These are phyloP conservation scores for Digitonthophagus gazella DNA, from an alignment of 2,888 invertebrate species.

Conservation along the genomic window DNA sequence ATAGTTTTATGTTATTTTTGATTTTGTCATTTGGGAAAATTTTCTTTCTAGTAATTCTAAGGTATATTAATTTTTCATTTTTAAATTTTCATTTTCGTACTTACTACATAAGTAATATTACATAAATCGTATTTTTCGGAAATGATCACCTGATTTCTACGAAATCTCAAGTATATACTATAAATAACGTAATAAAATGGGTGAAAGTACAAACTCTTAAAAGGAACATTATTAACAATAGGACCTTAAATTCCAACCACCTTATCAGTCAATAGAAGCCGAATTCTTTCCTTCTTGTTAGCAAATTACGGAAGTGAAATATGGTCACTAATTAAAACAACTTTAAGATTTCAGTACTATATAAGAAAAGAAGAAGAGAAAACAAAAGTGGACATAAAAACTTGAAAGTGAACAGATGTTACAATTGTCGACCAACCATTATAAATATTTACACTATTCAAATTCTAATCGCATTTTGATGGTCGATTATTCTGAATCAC, in stretches of 20 bases:
- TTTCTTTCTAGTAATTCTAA: too few relatives aligned
- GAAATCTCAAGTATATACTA: neutral
- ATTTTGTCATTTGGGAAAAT: too few relatives aligned
- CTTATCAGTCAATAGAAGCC: neutral
- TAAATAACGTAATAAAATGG: neutral
- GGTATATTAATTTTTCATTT: too few relatives aligned
- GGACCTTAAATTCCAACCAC: neutral
- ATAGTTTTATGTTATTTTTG: too few relatives aligned
- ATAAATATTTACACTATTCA: neutral
- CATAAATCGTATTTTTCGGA: neutral
- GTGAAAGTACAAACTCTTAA: neutral
- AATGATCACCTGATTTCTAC: neutral
- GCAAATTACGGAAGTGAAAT: neutral
- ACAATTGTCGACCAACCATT: neutral
- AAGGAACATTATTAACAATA: neutral
- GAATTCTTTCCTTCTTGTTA: neutral
- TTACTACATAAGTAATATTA: neutral
- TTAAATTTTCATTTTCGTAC: neutral
- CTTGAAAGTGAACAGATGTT: neutral
- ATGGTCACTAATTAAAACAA: too few relatives aligned
- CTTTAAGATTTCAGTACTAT: too few relatives aligned
- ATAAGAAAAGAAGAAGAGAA: too few relatives aligned
- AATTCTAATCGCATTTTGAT: too few relatives aligned
- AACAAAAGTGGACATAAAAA: neutral
- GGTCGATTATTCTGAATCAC: neutral